phyloP scores from a whole-genome alignment of 2,797 vertebrate species.

The Poecilia velifera region DNA sequence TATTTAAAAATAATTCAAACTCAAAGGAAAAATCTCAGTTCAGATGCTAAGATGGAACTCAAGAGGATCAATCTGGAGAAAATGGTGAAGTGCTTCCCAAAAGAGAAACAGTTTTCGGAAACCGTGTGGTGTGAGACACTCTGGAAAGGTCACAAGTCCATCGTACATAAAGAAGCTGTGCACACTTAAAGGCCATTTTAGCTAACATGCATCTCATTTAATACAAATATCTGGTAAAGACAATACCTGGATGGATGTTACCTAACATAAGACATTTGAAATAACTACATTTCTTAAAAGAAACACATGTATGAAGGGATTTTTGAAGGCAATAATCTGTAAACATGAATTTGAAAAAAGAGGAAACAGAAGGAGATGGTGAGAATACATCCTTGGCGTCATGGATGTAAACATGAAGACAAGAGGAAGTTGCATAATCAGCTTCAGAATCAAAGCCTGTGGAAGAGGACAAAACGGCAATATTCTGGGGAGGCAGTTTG shows the following conservation, averaged over 20 bases:
- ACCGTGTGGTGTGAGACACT: not conserved
- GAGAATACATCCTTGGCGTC: conserved; percentile 4
- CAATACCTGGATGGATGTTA: not conserved
- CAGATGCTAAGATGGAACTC: not conserved
- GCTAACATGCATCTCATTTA: not conserved
- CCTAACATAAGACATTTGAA: not conserved
- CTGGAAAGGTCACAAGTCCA: not conserved
- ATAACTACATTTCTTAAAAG: not conserved
- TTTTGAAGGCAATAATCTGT: not conserved
- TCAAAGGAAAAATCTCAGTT: not conserved
- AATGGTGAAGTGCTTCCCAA: not conserved
- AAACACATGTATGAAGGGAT: not conserved
- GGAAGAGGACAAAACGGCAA: conserved; percentile 8
- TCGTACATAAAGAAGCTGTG: not conserved
- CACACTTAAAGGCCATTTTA: not conserved
- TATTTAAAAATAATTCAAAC: not conserved
- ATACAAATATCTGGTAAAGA: not conserved
- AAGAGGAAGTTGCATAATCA: not conserved
- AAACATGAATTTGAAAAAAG: conserved; percentile 35
- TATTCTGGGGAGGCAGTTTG: conserved; percentile 24
- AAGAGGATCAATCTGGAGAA: not conserved
- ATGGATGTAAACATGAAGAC: not conserved
- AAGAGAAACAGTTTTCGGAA: not conserved
- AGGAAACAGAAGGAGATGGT: conserved; percentile 22
- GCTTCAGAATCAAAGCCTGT: conserved; percentile 14